Evolutionary conservation across 2,888 invertebrate genomes (phyloP), one percentile per base, ranked within the genome.

Genomic region (Busseola fusca): DNA sequence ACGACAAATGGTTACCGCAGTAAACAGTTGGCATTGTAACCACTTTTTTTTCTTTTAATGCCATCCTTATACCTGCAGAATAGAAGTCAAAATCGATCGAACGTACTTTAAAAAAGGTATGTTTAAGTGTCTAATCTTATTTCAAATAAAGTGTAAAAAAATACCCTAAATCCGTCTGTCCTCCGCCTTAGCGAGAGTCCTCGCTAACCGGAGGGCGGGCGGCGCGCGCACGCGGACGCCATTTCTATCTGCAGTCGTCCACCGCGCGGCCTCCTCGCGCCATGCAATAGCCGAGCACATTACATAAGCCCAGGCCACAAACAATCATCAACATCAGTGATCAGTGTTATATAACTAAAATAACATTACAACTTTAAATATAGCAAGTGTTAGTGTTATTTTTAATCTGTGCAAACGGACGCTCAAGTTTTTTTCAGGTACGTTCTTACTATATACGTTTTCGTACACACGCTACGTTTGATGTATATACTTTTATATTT

Each of bases 221-320:
- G 91, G 95, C 95, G 95, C 94, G 94, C 95, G 94, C 95, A 94
- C 0, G 71, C 87, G 81, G 80, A 93, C 91, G 94, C 94, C 94
- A 94, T 95, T 94, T 90, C 92, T 90, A 88, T 91, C 94, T 92
- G 94, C 95, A 95, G 94, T 94, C 91, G 91, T 88, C 78, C 86
- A 79, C 89, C 90, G 92, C 93, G 93, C 94, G 94, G 82, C 88
- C 77, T 80, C 74, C 88, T 88, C 93, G 94, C 93, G 91, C 90
- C 93, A 94, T 93, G 94, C 93, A 88, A 87, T 89, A 83, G 74
- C 84, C 82, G 80, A 87, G 86, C 77, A 81, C 85, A 90, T 93
- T 93, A 93, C 89, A 93, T 93, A 93, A 92, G 87, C 27, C 76
- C 77, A 82, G 58, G 73, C 64, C 74, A 85, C 81, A 78, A 82